Conservation (phyloP, 1,140 invertebrate genomes). For the Temnothorax longispinosus region DNA sequence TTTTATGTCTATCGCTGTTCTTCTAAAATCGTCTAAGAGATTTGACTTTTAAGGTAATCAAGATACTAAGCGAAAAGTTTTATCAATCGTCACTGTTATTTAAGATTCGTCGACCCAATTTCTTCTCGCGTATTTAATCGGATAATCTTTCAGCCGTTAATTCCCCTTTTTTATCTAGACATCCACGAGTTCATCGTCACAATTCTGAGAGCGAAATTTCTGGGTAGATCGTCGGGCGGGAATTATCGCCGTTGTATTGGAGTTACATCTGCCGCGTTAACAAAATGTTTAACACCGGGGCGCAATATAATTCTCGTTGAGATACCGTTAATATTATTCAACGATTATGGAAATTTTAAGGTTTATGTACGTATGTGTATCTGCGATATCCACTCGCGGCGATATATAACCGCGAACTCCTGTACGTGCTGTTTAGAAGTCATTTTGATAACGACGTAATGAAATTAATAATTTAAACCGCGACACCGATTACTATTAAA, state of each 20-base stretch:
- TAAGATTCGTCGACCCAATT: not conserved
- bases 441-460: conserved; percentile 42
- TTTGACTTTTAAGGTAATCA: not conserved
- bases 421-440: conserved; percentile 20
- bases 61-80: not conserved
- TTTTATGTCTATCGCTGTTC: not conserved
- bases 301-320: conserved; percentile 47
- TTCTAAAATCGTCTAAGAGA: not conserved
- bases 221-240: not conserved
- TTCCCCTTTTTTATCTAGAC: conserved; percentile 24
- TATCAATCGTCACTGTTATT: conserved; percentile 27
- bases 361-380: not conserved
- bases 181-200: conserved; percentile 14
- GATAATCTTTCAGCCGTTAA: conserved; percentile 6
- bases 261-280: conserved; percentile 42
- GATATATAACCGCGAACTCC: conserved; percentile 14
- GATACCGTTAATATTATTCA: conserved; percentile 51
- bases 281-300: conserved; percentile 47
- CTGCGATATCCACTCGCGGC: not conserved
- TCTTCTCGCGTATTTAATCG: conserved; percentile 2
- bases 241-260: conserved; percentile 22
- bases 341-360: conserved; percentile 52
- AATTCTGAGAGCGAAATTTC: conserved; percentile 33
- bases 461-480: conserved; percentile 49
- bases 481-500: conserved; percentile 23